phyloP scores from a whole-genome alignment of 2,113 vertebrate species.

The Mesocricetus auratus region DNA sequence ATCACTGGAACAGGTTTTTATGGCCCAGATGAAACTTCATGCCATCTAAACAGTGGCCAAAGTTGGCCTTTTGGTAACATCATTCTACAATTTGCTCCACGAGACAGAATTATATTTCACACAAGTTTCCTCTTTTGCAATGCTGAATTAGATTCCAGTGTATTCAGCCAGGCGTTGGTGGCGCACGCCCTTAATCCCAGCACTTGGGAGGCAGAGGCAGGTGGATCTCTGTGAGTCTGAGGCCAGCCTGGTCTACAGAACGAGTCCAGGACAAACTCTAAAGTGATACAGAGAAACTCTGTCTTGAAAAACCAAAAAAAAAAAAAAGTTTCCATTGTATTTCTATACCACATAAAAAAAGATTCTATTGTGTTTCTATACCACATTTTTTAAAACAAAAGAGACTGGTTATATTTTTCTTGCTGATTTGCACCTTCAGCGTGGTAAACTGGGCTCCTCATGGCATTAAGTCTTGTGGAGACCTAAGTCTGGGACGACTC shows the following conservation, averaged over 20 bases:
- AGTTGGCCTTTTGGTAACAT: neutral
- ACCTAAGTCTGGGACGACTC: no score
- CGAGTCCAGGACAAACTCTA: no score
- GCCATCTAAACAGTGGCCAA: no score
- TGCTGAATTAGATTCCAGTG: neutral
- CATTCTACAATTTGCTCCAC: neutral
- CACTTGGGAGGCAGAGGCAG: no score
- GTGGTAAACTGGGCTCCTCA: accelerated
- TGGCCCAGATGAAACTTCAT: no score
- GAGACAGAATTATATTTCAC: neutral
- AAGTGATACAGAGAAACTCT: no score
- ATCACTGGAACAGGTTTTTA: neutral
- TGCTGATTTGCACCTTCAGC: neutral
- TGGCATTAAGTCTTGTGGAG: neutral
- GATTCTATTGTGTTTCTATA: neutral
- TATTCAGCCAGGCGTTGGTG: no score
- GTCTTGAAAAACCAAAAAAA: no score
- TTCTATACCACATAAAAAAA: neutral
- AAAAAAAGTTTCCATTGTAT: neutral
- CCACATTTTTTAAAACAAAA: neutral
- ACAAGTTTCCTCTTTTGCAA: neutral
- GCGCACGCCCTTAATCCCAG: no score
- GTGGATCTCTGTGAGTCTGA: no score
- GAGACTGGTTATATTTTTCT: neutral
- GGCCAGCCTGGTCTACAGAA: no score